These are phyloP conservation scores for Clarias batrachus DNA, from an alignment of 2,113 vertebrate species.

Conservation along the genomic window DNA sequence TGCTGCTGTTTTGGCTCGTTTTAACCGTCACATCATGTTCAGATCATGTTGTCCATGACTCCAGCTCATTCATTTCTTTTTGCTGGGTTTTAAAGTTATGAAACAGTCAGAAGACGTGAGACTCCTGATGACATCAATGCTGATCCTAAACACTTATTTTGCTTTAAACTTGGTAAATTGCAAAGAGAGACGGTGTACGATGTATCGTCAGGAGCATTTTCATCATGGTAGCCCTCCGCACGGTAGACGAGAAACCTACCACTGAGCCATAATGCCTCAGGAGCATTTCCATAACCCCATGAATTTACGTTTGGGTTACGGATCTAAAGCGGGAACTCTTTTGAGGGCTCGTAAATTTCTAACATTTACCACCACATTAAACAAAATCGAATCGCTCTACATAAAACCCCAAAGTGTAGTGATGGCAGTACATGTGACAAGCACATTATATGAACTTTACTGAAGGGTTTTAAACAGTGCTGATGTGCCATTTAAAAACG, in stretches of 20 bases:
- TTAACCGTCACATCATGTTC: neutral
- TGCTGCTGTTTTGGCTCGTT: neutral
- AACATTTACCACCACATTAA: no score
- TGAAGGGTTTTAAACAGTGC: no score
- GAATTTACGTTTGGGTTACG: neutral
- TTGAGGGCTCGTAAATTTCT: no score
- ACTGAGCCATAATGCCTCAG: neutral
- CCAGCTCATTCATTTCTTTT: neutral
- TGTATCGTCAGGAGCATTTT: neutral
- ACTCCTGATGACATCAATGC: neutral
- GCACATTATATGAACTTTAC: no score
- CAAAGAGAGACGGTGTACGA: neutral
- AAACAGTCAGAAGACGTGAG: neutral
- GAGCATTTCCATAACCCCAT: neutral
- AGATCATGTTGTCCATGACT: neutral
- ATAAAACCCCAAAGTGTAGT: no score
- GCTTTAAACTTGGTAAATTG: neutral
- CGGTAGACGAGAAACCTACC: no score
- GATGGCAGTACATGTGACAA: no score
- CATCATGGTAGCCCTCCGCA: no score
- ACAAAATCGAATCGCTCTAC: no score
- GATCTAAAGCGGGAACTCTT: neutral
- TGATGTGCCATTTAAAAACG: no score
- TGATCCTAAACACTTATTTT: neutral
- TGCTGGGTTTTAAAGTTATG: neutral